These are phyloP conservation scores for Natrix natrix DNA, from an alignment of 2,797 vertebrate genomes.

Conservation along the genomic window DNA sequence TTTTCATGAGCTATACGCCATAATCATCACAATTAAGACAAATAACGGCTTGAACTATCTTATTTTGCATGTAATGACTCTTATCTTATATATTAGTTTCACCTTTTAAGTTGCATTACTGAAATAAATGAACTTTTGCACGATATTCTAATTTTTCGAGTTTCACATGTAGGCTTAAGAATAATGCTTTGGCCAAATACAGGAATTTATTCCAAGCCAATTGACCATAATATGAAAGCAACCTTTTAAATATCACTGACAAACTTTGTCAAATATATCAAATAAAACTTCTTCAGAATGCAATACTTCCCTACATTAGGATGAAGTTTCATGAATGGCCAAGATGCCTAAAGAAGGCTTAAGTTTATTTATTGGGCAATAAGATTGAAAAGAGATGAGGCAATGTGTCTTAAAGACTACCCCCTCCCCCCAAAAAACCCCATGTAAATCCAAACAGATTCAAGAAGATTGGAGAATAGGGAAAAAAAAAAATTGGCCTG, in stretches of 20 bases:
- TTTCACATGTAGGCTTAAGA: neutral
- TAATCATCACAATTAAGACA: too few relatives aligned
- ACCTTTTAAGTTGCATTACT: too few relatives aligned
- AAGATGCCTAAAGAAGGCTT: neutral
- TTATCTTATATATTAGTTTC: too few relatives aligned
- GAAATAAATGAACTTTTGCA: too few relatives aligned
- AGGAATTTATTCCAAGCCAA: constrained; percentile 20
- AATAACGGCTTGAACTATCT: too few relatives aligned
- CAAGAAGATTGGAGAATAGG: neutral
- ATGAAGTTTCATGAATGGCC: neutral
- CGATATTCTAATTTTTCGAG: too few relatives aligned
- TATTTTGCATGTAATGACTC: too few relatives aligned
- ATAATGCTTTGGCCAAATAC: neutral
- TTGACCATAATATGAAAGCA: neutral
- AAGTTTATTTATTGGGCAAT: neutral
- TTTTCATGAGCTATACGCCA: too few relatives aligned
- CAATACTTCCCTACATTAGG: neutral
- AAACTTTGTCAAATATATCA: neutral
- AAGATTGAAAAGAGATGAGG: neutral
- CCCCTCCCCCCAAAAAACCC: too few relatives aligned
- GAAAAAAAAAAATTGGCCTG: neutral
- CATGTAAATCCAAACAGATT: neutral
- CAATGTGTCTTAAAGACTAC: neutral
- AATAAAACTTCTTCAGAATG: neutral
- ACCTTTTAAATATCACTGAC: neutral